These are phyloP conservation scores for Diuraphis noxia DNA, from an alignment of 1,140 invertebrate genomes.

Conservation along the genomic window DNA sequence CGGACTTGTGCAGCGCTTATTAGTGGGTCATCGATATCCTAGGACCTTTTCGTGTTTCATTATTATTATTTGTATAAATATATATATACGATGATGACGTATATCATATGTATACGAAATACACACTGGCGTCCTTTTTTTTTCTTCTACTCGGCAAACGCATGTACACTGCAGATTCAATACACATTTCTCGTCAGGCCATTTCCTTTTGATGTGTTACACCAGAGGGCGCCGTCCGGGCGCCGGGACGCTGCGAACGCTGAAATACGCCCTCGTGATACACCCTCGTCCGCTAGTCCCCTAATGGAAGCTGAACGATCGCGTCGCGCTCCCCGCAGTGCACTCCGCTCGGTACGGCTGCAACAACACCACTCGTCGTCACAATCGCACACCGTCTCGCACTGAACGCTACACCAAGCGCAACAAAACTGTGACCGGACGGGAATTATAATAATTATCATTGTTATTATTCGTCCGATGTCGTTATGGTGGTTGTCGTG, in stretches of 20 bases:
- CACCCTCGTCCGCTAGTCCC: constrained; percentile 27
- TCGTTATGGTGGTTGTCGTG: background rate
- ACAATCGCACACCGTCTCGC: too few relatives aligned
- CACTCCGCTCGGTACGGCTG: background rate
- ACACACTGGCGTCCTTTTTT: background rate
- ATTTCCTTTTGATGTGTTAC: background rate
- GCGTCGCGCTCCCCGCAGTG: background rate
- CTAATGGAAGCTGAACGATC: constrained; percentile 50
- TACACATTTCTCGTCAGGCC: background rate
- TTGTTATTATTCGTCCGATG: too few relatives aligned
- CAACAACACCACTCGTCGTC: background rate
- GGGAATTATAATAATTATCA: too few relatives aligned
- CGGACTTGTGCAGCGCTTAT: too few relatives aligned
- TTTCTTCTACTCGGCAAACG: background rate
- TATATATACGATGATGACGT: too few relatives aligned
- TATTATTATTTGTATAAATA: background rate
- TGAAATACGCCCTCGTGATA: constrained; percentile 51
- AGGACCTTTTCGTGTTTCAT: constrained; percentile 15
- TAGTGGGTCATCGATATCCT: background rate
- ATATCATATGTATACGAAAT: background rate
- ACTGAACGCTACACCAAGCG: background rate
- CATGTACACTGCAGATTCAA: background rate
- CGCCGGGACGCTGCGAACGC: constrained; percentile 48
- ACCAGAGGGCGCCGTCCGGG: constrained; percentile 45
- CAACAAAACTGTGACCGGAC: too few relatives aligned